phyloP scores from a whole-genome alignment of 2,888 invertebrate species.

The Hololepta plana region DNA sequence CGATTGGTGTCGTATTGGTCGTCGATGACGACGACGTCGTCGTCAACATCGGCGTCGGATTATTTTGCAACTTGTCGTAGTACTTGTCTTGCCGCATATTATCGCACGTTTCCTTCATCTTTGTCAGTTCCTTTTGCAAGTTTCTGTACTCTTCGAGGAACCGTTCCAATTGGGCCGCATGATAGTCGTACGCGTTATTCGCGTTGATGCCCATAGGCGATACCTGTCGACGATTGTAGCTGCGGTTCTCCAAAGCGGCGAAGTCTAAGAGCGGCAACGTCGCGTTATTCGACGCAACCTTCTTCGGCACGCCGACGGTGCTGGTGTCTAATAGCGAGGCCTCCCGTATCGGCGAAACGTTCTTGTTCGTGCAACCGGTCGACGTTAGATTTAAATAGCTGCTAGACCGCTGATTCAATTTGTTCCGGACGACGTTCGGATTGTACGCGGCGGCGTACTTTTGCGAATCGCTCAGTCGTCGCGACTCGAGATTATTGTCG shows the following conservation, averaged over 20 bases:
- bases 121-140: constrained; percentile 57
- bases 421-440: constrained; percentile 4
- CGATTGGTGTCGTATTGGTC: constrained; percentile 11
- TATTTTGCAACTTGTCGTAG: constrained; percentile 28
- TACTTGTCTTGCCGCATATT: constrained; percentile 33
- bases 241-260: constrained; percentile 30
- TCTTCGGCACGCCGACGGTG: too few species aligned
- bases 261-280: constrained; percentile 46
- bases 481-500: too few species aligned
- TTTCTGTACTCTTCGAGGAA: constrained; percentile 65
- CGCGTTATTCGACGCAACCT: constrained; percentile 23
- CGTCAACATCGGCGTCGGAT: constrained; percentile 15
- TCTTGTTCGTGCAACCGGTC: constrained; percentile 38
- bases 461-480: constrained; percentile 31
- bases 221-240: too few species aligned
- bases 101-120: constrained; percentile 65
- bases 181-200: constrained; percentile 52
- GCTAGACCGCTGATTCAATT: constrained; percentile 35
- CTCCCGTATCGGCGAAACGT: constrained; percentile 42
- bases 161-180: constrained; percentile 60
- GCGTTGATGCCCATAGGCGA: constrained; percentile 22
- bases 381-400: constrained; percentile 51
- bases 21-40: constrained; percentile 12
- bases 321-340: too few species aligned
- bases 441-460: constrained; percentile 14